Base-by-base conservation (phyloP, 1,140 invertebrate genomes). In the Copidosoma floridanum region DNA sequence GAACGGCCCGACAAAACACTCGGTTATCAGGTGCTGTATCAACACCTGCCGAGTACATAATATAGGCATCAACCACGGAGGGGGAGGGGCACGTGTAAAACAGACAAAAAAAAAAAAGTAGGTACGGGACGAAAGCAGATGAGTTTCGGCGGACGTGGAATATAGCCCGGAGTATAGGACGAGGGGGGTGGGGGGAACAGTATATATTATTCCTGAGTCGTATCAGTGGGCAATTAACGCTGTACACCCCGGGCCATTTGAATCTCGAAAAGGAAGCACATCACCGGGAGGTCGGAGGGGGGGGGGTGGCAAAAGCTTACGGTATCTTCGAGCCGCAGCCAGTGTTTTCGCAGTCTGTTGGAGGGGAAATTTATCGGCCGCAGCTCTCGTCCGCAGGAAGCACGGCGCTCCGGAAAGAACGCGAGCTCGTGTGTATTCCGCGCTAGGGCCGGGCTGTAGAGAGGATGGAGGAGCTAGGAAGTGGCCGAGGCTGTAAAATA, bases 301-400 rank as follows among this genome's bases (percentile, higher is more conserved):
- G 29, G 16, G 7, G 20, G 26, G n/a, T 27, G n/a, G n/a, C n/a
- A n/a, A 51, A 48, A 47, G 58, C 43, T 24, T 20, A 40, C 27
- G 21, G 18, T 63, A 63, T 63, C 61, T 63, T 44, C 16, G 47
- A n/a, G 48, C 53, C 35, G 54, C 61, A 63, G 61, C 54, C 61
- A 50, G 20, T 57, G 61, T 63, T 63, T 63, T 47, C 53, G 48
- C 53, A 38, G 54, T 50, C 41, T 50, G 55, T 50, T 50, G 37
- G 27, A n/a, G n/a, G 32, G 52, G 18, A 57, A 63, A 63, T 63
- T 63, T 63, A 63, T 63, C 61, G 54, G 61, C 47, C 57, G 53
- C 52, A 52, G 46, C 29, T 12, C 29, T 32, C 29, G 6, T 32
- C 29, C 29, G 12, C 21, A 27, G 43, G 21, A 48, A 57, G 21